Evolutionary conservation across 2,797 vertebrate genomes (phyloP).

Genomic region (Crocidura indochinensis): DNA sequence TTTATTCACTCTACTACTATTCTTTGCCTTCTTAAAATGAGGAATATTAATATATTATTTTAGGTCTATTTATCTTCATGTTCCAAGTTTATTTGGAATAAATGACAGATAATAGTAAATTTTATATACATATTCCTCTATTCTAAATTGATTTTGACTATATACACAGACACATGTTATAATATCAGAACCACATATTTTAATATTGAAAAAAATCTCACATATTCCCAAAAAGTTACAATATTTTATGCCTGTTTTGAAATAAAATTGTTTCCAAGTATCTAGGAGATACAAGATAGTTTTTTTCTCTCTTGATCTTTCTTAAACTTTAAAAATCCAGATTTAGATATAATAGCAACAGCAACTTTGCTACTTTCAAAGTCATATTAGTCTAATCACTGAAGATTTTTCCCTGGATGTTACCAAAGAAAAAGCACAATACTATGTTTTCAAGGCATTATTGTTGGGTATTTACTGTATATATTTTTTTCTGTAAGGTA

Average conservation of each 20-base stretch:
- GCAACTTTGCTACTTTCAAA: slow-evolving; percentile 28
- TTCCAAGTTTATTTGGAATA: slow-evolving; percentile 19
- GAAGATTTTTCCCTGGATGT: neutral
- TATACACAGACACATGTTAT: neutral
- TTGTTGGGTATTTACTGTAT: neutral
- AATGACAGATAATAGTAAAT: neutral
- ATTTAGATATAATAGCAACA: neutral
- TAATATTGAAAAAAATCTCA: neutral
- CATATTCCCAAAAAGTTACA: slow-evolving; percentile 32
- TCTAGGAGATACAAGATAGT: neutral
- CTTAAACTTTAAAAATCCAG: slow-evolving; percentile 46
- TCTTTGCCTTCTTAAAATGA: slow-evolving; percentile 24
- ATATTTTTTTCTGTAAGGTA: neutral
- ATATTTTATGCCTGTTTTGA: slow-evolving; percentile 19
- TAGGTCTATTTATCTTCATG: slow-evolving; percentile 10
- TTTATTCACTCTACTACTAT: neutral
- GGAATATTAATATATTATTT: slow-evolving; percentile 37
- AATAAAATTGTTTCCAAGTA: slow-evolving; percentile 25
- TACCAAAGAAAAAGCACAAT: neutral
- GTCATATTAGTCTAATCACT: neutral
- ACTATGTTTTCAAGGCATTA: neutral
- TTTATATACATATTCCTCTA: neutral
- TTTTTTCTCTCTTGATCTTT: slow-evolving; percentile 27
- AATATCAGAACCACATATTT: slow-evolving; percentile 14
- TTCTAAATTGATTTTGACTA: neutral